Evolutionary conservation across 2,888 invertebrate genomes (phyloP), one percentile per base, ranked within the genome.

Genomic region (Eutolmus rufibarbis): DNA sequence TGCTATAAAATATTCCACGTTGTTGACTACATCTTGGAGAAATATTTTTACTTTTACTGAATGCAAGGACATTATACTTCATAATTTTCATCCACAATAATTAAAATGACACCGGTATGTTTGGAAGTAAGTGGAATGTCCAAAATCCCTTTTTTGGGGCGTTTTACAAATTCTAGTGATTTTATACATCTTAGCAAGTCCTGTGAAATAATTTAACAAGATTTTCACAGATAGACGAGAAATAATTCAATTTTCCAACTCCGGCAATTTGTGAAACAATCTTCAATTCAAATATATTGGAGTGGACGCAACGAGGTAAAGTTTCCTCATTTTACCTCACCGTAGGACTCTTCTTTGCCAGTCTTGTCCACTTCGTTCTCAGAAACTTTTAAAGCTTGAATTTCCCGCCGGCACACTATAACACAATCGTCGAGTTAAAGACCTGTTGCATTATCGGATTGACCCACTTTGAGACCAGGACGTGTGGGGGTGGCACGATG

Each of bases 401-500:
- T 8, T 37, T 31, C 76, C n/a, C 66, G 23, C 12, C 66, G 28
- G 66, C 66, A 66, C 19, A 19, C 12, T 66, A 66, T 9, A 56
- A 28, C 19, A 66, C 28, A 66, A 28, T 76, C 40, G 51, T 51
- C 51, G 51, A 76, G 31, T 76, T 76, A 28, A 40, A 40, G 40
- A 76, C 76, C 40, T 76, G 76, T 76, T 76, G 76, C 76, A 76
- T 76, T 37, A 76, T 34, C 28, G n/a, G 28, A n/a, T 76, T 74
- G 76, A 76, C 76, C 76, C 34, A 76, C 9, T 76, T 76, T 19
- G 19, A 8, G 9, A 8, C 19, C 14, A 76, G 31, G 34, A 76
- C 76, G 37, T 40, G 40, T 34, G 31, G 5, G 14, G 76, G 34
- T n/a, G 16, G 37, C 9, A 12, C 76, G n/a, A 37, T 37, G 2